Base-by-base conservation (phyloP, 2,888 invertebrate species). In the Torymus tubicola region DNA sequence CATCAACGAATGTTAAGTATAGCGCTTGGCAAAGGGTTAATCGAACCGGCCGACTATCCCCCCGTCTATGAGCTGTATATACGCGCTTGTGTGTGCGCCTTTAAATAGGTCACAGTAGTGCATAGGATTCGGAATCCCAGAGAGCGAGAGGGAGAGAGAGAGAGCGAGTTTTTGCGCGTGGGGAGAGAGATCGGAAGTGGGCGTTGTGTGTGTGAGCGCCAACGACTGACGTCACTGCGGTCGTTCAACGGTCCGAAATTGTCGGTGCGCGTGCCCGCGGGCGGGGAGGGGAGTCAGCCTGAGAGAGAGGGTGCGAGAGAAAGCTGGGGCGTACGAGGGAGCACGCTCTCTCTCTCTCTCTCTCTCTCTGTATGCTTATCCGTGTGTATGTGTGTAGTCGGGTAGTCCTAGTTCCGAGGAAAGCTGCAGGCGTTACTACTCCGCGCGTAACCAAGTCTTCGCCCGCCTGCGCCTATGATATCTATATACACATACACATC, bases 191-290 rank as follows among this genome's bases (percentile, higher is more conserved):
- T 70, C 57, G 18, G 24, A 64, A 65, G 63, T 57, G 77, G 55
- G 69, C 64, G 57, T 31, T 61, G n/a, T 61, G 31, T 57, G 55
- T 55, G 53, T 55, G 79, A 10, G 12, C 57, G 50, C 42, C 57
- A 53, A 52, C 21, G 69, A 75, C 68, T 81, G 72, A 79, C 77
- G 81, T 79, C 81, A 74, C 68, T 74, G 74, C 74, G 79, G 74
- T 78, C 78, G 81, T 80, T 76, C 74, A 80, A 80, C 76, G 76
- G 76, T 68, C 76, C 70, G 71, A 65, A 71, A 65, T 67, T 31
- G 64, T 13, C 16, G 31, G 78, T 16, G 24, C 16, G 24, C 21
- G 64, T 10, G 31, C 11, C 4, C 31, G 31, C 31, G 31, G 31
- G 31, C 31, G 31, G 31, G 5, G 31, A 31, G 31, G 31, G 31